Percentiles rank a stretch among this genome's conserved stretches.
phyloP scores from a whole-genome alignment of 1,140 invertebrate species.

The Apis laboriosa region DNA sequence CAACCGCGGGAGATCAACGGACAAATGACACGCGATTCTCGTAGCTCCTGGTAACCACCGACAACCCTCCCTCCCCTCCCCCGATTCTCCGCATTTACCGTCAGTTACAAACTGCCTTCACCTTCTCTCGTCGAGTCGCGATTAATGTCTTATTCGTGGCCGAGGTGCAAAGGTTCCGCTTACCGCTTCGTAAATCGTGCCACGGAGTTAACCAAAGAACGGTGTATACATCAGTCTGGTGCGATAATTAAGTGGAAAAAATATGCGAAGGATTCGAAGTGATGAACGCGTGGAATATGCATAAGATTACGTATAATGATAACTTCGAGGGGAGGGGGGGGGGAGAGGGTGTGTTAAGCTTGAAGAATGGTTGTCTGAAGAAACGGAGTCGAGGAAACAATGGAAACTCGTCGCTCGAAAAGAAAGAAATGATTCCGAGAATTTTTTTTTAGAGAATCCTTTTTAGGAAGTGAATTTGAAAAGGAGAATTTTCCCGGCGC shows the following conservation, averaged over 20 bases:
- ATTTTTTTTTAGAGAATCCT: too few relatives aligned
- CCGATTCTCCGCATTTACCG: constrained; percentile 54
- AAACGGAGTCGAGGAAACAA: too few relatives aligned
- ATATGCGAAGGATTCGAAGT: not conserved
- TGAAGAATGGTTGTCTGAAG: too few relatives aligned
- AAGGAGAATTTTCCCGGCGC: not conserved
- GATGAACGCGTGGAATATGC: not conserved
- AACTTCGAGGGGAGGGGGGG: too few relatives aligned
- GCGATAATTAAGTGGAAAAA: not conserved
- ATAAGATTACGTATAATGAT: too few relatives aligned
- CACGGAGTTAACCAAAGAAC: not conserved
- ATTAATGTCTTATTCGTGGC: constrained; percentile 78
- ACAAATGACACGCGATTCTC: constrained; percentile 81
- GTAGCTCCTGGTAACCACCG: constrained; percentile 54
- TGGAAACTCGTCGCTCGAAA: too few relatives aligned
- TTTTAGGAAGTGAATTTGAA: not conserved
- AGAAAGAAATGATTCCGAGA: too few relatives aligned
- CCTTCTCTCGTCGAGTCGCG: constrained; percentile 64
- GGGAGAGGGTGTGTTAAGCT: too few relatives aligned
- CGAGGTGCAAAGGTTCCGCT: constrained; percentile 33
- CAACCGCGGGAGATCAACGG: constrained; percentile 80
- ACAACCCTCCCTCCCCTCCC: constrained; percentile 6
- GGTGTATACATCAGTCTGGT: accelerated
- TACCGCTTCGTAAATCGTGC: not conserved
- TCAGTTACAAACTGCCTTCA: constrained; percentile 75